Evolutionary conservation across 2,888 invertebrate species (phyloP).

Genomic region (Cremastinae sp.): DNA sequence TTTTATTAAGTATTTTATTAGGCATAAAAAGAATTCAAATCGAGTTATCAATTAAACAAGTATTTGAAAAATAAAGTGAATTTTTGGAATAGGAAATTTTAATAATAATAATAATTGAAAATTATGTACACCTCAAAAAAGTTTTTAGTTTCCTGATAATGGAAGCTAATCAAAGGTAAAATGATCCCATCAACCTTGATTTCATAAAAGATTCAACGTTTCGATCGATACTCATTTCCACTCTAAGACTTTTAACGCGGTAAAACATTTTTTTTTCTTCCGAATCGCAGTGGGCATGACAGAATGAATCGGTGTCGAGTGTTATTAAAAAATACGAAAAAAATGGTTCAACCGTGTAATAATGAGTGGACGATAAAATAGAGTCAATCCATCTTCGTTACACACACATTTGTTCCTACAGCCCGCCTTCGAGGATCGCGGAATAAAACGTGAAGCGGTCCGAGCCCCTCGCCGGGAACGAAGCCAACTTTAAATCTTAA

Average conservation of each 20-base stretch:
- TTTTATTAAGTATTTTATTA: too few relatives aligned
- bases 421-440: slow-evolving; percentile 1
- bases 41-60: too few relatives aligned
- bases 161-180: too few relatives aligned
- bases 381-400: slow-evolving; percentile 53
- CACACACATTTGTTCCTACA: slow-evolving; percentile 16
- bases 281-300: neutral
- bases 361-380: slow-evolving; percentile 40
- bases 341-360: slow-evolving; percentile 1
- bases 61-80: too few relatives aligned
- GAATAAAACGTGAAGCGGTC: neutral
- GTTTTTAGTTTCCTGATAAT: too few relatives aligned
- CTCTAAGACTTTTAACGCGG: slow-evolving; percentile 3
- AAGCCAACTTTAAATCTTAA: slow-evolving; percentile 49
- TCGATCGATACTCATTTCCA: neutral
- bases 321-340: slow-evolving; percentile 25
- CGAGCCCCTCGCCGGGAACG: slow-evolving; percentile 2
- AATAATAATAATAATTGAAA: too few relatives aligned
- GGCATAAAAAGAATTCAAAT: too few relatives aligned
- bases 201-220: too few relatives aligned
- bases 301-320: slow-evolving; percentile 11
- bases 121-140: too few relatives aligned
- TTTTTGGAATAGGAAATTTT: too few relatives aligned
- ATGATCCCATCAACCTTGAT: too few relatives aligned
- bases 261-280: neutral